Conservation (phyloP, 2,888 invertebrate genomes). For the Anaspis maculata region DNA sequence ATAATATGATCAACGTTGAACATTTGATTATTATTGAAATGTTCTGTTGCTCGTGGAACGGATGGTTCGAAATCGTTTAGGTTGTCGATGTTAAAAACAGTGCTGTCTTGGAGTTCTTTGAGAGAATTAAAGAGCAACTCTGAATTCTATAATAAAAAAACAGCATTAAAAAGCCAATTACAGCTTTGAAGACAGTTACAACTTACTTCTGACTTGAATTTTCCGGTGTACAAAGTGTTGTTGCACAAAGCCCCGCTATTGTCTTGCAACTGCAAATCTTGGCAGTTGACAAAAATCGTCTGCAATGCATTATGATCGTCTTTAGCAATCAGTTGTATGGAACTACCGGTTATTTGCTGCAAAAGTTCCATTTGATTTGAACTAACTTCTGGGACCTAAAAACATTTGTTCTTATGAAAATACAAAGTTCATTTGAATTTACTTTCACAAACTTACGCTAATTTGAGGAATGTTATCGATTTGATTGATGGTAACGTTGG, state of each 20-base stretch:
- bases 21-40: too few relatives aligned
- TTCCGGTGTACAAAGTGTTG: conserved; percentile 10
- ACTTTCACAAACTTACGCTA: too few relatives aligned
- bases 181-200: background rate
- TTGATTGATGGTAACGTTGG: too few relatives aligned
- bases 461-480: too few relatives aligned
- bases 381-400: too few relatives aligned
- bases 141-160: conserved; percentile 1
- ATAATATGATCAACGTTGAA: background rate
- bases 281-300: conserved; percentile 19
- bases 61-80: conserved; percentile 8
- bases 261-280: conserved; percentile 17
- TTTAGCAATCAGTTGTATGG: too few relatives aligned
- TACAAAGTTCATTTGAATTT: too few relatives aligned
- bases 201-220: background rate
- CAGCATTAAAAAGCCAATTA: background rate
- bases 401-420: too few relatives aligned
- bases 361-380: too few relatives aligned
- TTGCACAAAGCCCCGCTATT: too few relatives aligned
- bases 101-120: conserved; percentile 24
- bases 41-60: too few relatives aligned
- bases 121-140: conserved; percentile 21
- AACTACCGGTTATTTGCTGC: too few relatives aligned
- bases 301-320: conserved; percentile 8
- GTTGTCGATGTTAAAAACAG: conserved; percentile 20